These are phyloP conservation scores for Darevskia mixta DNA, from an alignment of 2,797 vertebrate genomes.

Conservation along the genomic window DNA sequence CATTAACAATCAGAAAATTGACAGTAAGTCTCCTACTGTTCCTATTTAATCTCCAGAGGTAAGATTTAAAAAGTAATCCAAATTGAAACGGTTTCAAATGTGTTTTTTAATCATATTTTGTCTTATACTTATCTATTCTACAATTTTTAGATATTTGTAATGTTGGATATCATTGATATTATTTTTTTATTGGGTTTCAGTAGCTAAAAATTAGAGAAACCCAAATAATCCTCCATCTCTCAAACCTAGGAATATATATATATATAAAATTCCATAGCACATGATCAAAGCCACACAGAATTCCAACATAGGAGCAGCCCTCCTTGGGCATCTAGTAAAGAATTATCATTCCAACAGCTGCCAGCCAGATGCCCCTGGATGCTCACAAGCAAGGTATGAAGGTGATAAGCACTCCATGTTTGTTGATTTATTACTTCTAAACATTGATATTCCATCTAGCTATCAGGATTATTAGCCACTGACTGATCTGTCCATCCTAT, in stretches of 20 bases:
- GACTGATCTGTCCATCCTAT: background rate
- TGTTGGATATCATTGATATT: background rate
- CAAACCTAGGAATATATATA: background rate
- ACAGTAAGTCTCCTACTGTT: slow-evolving; percentile 49
- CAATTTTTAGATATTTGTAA: background rate
- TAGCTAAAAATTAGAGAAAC: background rate
- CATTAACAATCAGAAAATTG: slow-evolving; percentile 65
- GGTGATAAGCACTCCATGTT: background rate
- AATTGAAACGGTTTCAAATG: slow-evolving; percentile 64
- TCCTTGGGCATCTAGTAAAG: background rate
- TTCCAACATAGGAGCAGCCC: background rate
- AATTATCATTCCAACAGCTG: background rate
- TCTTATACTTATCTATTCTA: background rate
- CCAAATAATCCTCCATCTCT: background rate
- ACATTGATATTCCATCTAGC: too few species aligned
- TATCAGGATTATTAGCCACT: too few species aligned
- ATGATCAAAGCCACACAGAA: background rate
- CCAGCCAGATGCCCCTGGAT: background rate
- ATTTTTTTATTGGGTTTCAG: slow-evolving; percentile 31
- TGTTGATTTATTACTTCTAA: too few species aligned
- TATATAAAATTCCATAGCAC: too few species aligned
- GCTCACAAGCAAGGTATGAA: background rate
- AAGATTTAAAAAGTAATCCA: slow-evolving; percentile 68
- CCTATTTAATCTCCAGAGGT: slow-evolving; percentile 57
- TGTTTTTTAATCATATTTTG: slow-evolving; percentile 34